Percentiles rank a stretch among this genome's conserved stretches.
Conservation (phyloP, 2,888 invertebrate species). For the Metalampra italica region DNA sequence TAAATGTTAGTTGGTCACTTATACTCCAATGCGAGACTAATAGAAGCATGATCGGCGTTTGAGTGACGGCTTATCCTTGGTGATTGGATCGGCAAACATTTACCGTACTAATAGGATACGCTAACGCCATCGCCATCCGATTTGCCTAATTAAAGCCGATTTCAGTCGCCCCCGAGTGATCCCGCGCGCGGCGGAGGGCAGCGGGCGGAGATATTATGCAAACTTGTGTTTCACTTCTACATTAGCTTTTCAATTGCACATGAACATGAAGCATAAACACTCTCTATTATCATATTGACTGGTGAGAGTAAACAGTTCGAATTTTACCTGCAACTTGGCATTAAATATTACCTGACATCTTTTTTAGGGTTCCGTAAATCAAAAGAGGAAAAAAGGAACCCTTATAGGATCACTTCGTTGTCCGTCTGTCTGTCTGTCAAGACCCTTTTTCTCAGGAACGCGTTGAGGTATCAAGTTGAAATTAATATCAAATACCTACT, state of each 20-base stretch:
- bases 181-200: slow-evolving; percentile 37
- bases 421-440: too few species aligned
- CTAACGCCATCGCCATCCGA: slow-evolving; percentile 60
- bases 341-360: too few species aligned
- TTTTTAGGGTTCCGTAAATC: too few species aligned
- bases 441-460: too few species aligned
- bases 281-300: too few species aligned
- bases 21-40: neutral
- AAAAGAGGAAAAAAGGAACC: too few species aligned
- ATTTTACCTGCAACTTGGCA: too few species aligned
- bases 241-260: slow-evolving; percentile 33
- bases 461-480: too few species aligned
- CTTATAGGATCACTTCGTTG: too few species aligned
- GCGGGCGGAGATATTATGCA: slow-evolving; percentile 59
- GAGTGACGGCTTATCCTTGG: slow-evolving; percentile 39
- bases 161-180: slow-evolving; percentile 23
- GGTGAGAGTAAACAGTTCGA: too few species aligned
- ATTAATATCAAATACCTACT: too few species aligned
- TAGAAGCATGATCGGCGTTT: slow-evolving; percentile 25
- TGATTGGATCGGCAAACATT: slow-evolving; percentile 69
- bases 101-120: slow-evolving; percentile 68
- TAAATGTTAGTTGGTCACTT: slow-evolving; percentile 2
- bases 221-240: slow-evolving; percentile 67
- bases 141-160: slow-evolving; percentile 73
- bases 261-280: too few species aligned